Base-by-base conservation (phyloP, 2,113 vertebrate species). In the Seriola quinqueradiata region DNA sequence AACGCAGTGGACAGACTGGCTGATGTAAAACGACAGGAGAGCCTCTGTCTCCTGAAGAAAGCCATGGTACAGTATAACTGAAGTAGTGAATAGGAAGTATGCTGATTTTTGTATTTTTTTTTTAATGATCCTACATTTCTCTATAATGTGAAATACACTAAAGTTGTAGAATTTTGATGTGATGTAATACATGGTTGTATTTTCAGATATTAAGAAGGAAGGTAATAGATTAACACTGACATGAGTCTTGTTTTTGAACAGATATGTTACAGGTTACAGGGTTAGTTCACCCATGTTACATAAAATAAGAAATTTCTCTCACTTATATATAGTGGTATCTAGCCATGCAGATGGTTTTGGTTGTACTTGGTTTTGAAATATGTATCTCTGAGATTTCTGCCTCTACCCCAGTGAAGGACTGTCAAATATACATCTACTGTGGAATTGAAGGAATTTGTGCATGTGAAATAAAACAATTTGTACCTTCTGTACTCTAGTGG, bases 1-100 rank as follows among this genome's bases (percentile, higher is more conserved):
- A 92, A 80, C 0, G 93, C 95, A 8, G 96, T 95, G 28, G 95
- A 97, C 72, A 94, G 96, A 75, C 57, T 98, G 88, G 85, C 95
- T 3, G 96, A 97, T 66, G 85, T 98, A 55, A 96, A 95, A 80
- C 90, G 94, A 21, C 95, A 95, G 1, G 94, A 98, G 85, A 96
- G 95, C 82, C 84, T 97, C 23, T 89, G 83, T 57, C 92, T 98
- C 66, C 95, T 99, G 8, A 79, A 87, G 82, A 34, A 89, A 8
- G 97, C 97, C 58, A 92, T 70, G 88, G 93, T 94, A 90, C 50
- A n/a, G 60, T 77, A 52, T 55, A 36, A 32, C 0, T 48, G 6
- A 8, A 34, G 19, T 58, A 23, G 17, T 4, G 9, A 52, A 76
- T 25, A 69, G 11, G 13, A 70, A 40, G 10, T 23, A 23, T 42